Evolutionary conservation across 2,888 invertebrate genomes (phyloP), one percentile per base, ranked within the genome.

Genomic region (Aelia acuminata): DNA sequence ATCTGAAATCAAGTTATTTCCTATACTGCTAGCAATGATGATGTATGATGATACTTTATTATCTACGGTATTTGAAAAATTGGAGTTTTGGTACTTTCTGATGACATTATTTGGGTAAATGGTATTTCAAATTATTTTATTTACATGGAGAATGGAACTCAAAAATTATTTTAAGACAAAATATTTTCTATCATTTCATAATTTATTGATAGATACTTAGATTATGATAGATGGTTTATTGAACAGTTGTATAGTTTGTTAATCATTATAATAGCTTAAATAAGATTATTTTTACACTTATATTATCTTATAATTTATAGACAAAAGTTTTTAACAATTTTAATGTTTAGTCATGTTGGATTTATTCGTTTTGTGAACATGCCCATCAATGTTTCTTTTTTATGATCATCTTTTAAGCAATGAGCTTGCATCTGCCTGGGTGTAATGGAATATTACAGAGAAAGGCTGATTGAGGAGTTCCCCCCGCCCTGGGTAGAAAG

Each of bases 391-490:
- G 10, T 80, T 80, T 80, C 43, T 80, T 39, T 57, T 70, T 43
- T 8, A 47, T 80, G 80, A 80, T 43, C 20, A 8, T 43, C 43
- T 80, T 39, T 47, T n/a, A 43, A 80, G 80, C n/a, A 80, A 80
- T n/a, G 43, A n/a, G 80, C 43, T 80, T 8, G 43, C 43, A 80
- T 80, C 39, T 80, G 80, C 31, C 11, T 49, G 31, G 31, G 84
- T 49, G 49, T 84, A 84, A 84, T 84, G 84, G 84, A 57, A 85
- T 50, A 87, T 87, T 87, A 63, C 53, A 87, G 87, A 48, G 87
- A 87, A 87, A 63, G 87, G 87, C 26, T 87, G 48, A 48, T 63
- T 70, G 39, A 48, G 63, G 85, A 80, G 84, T 49, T 50, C 50
- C n/a, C 84, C 84, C 50, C 48, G 84, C 84, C 31, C 84, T 50